These are phyloP conservation scores for Mirza zaza DNA, from an alignment of 2,113 vertebrate genomes.

Conservation along the genomic window DNA sequence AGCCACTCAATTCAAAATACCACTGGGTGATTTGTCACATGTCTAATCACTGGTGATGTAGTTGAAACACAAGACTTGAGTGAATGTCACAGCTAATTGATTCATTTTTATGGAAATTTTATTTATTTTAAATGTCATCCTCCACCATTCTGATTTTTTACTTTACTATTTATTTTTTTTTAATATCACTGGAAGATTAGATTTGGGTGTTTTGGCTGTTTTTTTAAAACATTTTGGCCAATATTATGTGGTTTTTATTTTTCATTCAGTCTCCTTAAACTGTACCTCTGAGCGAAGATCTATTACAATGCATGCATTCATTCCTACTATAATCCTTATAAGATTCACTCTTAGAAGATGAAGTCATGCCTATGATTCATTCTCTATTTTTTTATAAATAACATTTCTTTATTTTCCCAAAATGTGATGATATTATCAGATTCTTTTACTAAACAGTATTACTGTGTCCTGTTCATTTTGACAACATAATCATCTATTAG, in stretches of 20 bases:
- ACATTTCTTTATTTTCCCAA: neutral
- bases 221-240: neutral
- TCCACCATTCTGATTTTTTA: neutral
- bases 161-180: neutral
- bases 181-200: neutral
- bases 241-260: neutral
- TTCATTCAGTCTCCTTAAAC: neutral
- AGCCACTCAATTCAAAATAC: neutral
- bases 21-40: neutral
- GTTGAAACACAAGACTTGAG: neutral
- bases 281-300: neutral
- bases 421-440: neutral
- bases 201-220: neutral
- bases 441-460: neutral
- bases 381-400: neutral
- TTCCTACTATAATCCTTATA: neutral
- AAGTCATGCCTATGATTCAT: neutral
- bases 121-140: slow-evolving; percentile 25
- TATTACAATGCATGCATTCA: neutral
- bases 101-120: slow-evolving; percentile 43
- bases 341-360: neutral
- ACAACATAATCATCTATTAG: neutral
- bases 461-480: neutral
- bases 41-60: neutral
- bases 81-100: slow-evolving; percentile 17